Conservation (phyloP, 2,888 invertebrate genomes). For the Monopis laevigella region DNA sequence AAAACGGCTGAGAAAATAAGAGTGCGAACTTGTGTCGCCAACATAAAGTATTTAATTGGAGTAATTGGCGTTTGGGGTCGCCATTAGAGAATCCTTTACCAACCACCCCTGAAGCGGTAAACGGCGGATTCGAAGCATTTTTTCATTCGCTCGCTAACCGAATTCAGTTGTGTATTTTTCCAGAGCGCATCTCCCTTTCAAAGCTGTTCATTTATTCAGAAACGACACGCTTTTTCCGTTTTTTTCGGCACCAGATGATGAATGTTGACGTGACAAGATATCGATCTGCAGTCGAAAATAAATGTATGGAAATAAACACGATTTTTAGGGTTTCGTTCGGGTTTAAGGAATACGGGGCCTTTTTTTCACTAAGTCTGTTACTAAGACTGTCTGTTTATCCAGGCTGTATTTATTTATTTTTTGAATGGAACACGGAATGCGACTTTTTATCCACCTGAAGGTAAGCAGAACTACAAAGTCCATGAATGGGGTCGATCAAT, state of each 20-base stretch:
- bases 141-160: slow-evolving; percentile 27
- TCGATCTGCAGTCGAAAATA: too few species aligned
- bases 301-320: slow-evolving; percentile 5
- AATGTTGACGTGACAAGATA: slow-evolving; percentile 23
- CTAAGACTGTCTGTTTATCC: too few species aligned
- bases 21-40: slow-evolving; percentile 5
- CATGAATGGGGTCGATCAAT: too few species aligned
- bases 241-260: slow-evolving; percentile 32
- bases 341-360: too few species aligned
- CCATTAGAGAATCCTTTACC: slow-evolving; percentile 43
- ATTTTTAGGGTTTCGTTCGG: too few species aligned
- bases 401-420: too few species aligned
- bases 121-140: slow-evolving; percentile 43
- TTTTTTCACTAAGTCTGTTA: too few species aligned
- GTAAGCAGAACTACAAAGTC: too few species aligned
- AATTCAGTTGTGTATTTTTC: slow-evolving; percentile 43
- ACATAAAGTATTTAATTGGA: slow-evolving; percentile 55
- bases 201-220: slow-evolving; percentile 50
- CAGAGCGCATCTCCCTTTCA: slow-evolving; percentile 39
- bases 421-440: too few species aligned
- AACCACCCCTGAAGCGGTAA: slow-evolving; percentile 29
- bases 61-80: slow-evolving; percentile 55
- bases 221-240: slow-evolving; percentile 34
- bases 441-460: too few species aligned
- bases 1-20: too few species aligned